phyloP scores from a whole-genome alignment of 2,888 invertebrate species.

The Steinernema carpocapsae region DNA sequence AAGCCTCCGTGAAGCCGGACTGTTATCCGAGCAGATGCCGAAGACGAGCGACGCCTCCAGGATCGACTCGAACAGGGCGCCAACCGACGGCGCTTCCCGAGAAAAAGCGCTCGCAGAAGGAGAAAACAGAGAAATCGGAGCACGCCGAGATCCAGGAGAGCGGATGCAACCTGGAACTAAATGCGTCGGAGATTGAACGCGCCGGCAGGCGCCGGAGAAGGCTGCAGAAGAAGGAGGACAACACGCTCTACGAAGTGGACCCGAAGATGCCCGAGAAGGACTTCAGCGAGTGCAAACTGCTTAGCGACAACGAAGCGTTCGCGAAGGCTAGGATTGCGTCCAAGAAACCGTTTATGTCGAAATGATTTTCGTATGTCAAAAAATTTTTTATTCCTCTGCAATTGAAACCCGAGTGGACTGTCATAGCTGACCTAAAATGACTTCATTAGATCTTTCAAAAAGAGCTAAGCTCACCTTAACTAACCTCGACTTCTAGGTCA shows the following conservation, averaged over 20 bases:
- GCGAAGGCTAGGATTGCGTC: background rate
- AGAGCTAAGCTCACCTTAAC: no score
- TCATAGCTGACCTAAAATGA: no score
- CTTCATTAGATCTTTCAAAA: no score
- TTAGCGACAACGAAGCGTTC: background rate
- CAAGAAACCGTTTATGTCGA: no score
- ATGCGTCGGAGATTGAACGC: background rate
- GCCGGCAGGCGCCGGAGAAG: background rate
- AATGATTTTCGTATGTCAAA: no score
- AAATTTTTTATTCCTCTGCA: no score
- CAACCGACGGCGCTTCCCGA: background rate
- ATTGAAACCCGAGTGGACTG: no score
- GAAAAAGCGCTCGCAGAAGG: background rate
- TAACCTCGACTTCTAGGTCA: no score
- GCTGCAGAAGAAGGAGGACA: background rate
- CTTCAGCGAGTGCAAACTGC: background rate
- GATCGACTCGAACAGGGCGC: background rate
- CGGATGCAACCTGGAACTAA: background rate
- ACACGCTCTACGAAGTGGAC: background rate
- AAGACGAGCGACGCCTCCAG: background rate
- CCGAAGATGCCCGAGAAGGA: constrained; percentile 2
- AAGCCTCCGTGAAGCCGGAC: background rate
- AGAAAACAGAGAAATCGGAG: background rate
- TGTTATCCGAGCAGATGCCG: background rate
- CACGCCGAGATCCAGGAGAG: background rate